Base-by-base conservation (phyloP, 2,888 invertebrate species). In the Pilophorus perplexus region DNA sequence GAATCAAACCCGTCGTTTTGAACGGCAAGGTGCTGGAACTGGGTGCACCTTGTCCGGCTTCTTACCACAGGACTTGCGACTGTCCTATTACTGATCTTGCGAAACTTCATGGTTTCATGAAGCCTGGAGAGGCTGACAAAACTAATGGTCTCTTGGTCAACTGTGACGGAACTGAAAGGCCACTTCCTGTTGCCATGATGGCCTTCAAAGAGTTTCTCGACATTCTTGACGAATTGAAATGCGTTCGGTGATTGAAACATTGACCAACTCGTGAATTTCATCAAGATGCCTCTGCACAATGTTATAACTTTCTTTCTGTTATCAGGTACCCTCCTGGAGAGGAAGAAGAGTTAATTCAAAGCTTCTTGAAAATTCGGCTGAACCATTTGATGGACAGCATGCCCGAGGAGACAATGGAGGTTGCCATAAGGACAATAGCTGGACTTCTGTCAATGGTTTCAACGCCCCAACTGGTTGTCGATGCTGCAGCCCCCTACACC, bases 141-240 rank as follows among this genome's bases (percentile, higher is more conserved):
- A 64, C 64, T 12, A 64, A 64, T 23, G 64, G 64, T 10, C 64
- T 64, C 14, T 23, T 64, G n/a, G 64, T 64, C 1, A 64, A 64
- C 52, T 64, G 64, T 52, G 64, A 64, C 40, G 64, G 64, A 12
- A 33, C 50, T 5, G 50, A 64, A 28, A 23, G 48, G 2, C 64
- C 64, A 20, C 37, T 52, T 1, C 64, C 64, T 10, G 52, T 64
- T 10, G 37, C 23, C 22, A 50, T 64, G 50, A 23, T 64, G 64
- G 64, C 50, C 20, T 64, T 64, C 22, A 37, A 64, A 20, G 64
- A 64, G 20, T 52, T 64, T 27, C 37, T 38, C 38, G 38, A 18
- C 25, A 64, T 64, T 28, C 22, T n/a, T 2, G 64, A 64, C 16
- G 64, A 64, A 50, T 22, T 52, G n/a, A 37, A 64, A 50, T 50